Conservation (phyloP, 2,797 vertebrate genomes). For the Sphenopsis melanotis region DNA sequence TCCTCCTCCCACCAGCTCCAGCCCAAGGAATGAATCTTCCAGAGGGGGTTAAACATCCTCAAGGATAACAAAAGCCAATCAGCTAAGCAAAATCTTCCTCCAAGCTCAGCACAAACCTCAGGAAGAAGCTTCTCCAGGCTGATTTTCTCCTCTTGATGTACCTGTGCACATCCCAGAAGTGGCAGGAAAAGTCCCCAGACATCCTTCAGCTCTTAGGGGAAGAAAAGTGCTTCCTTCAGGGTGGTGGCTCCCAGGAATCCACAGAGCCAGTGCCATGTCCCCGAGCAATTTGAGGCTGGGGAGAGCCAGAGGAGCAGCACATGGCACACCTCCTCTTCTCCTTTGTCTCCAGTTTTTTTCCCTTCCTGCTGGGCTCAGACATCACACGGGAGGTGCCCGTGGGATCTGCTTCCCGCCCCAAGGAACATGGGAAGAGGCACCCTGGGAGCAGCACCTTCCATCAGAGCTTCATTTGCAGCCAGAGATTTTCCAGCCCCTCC, state of each 20-base stretch:
- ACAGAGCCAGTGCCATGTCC: neutral
- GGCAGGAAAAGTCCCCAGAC: neutral
- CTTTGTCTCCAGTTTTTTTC: neutral
- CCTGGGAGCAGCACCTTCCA: neutral
- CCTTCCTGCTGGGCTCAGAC: neutral
- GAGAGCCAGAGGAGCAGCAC: neutral
- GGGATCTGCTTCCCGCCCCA: neutral
- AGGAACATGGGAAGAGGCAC: neutral
- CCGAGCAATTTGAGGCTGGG: neutral
- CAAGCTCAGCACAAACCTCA: slow-evolving; percentile 22
- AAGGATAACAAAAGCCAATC: neutral
- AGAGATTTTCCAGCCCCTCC: neutral
- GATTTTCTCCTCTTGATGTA: neutral
- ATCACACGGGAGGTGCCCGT: neutral
- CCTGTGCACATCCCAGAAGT: neutral
- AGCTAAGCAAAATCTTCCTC: neutral
- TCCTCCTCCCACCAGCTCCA: neutral
- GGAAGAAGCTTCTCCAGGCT: neutral
- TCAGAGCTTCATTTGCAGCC: neutral
- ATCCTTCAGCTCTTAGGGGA: neutral
- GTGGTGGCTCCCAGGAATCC: neutral
- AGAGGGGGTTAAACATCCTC: neutral
- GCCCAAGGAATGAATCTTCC: neutral
- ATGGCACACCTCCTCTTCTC: neutral
- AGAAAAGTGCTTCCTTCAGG: neutral